Evolutionary conservation across 2,888 invertebrate genomes (phyloP), one percentile per base, ranked within the genome.

Genomic region (Sclerodermus sp.): DNA sequence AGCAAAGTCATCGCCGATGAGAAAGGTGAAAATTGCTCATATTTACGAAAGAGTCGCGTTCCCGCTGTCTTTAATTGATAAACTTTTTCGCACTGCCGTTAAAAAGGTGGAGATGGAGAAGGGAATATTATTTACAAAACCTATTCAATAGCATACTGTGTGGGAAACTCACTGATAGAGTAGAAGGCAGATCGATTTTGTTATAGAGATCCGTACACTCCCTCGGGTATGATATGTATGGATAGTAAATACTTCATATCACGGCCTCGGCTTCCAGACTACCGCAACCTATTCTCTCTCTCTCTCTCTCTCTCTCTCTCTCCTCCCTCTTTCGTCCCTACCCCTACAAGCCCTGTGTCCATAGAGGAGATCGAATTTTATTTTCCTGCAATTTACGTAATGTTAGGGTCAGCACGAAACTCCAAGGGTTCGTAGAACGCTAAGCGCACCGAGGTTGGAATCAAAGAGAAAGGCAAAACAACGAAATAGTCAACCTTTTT

Each of bases 181-280:
- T 23, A 23, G 23, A 23, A 23, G 36, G 15, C 53, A 54, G 58
- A 66, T 64, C 67, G 66, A 64, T 67, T 63, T 57, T 57, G 58
- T 66, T 66, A 57, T 61, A 60, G 56, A 59, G 56, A 64, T 64
- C 57, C 53, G 45, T 51, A 42, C 44, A 48, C 46, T 52, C 62
- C 55, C 58, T 42, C 38, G 52, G 51, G 57, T 57, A 59, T 58
- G 60, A 64, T 58, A 62, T 58, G 60, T 51, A 45, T 53, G 57
- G 51, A 49, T 60, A 61, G 58, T 63, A 66, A 66, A 68, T 68
- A 68, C 62, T 64, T 63, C 63, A 59, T 64, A 66, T 55, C 55
- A 53, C 52, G 44, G 31, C 23, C 23, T 36, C 47, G 42, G 49
- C 43, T 45, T 46, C 48, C 50, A 42, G 58, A 64, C 59, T 62